Evolutionary conservation across 2,888 invertebrate genomes (phyloP).

Genomic region (Dasysyrphus tricinctus): DNA sequence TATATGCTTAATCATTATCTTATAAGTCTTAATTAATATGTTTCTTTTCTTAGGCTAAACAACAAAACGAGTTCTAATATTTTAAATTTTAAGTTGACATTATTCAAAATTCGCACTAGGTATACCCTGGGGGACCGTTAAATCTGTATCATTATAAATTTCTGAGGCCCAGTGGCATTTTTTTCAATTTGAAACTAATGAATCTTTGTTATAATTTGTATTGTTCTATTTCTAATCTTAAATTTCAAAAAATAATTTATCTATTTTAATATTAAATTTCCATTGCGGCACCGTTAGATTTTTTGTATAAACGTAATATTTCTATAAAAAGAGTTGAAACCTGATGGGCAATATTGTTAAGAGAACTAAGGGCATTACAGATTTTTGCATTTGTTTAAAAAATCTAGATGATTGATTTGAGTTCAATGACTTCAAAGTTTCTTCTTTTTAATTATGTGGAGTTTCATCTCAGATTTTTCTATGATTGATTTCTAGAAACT

Average conservation of each 20-base stretch:
- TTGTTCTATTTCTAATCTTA: constrained; percentile 12
- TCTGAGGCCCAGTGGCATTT: not conserved
- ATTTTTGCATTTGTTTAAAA: not conserved
- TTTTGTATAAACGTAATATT: not conserved
- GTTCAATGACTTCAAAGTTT: constrained; percentile 2
- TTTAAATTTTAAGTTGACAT: constrained; percentile 29
- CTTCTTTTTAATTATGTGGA: too few species aligned
- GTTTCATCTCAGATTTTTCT: not conserved
- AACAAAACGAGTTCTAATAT: constrained; percentile 1
- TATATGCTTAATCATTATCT: constrained; percentile 16
- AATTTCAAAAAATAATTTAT: not conserved
- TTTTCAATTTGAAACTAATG: constrained; percentile 12
- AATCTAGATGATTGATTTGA: not conserved
- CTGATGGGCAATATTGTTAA: too few species aligned
- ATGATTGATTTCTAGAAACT: not conserved
- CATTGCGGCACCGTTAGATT: not conserved
- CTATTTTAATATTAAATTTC: not conserved
- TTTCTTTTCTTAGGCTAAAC: not conserved
- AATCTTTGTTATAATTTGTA: constrained; percentile 20
- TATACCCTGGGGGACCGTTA: constrained; percentile 12
- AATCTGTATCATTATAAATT: constrained; percentile 29
- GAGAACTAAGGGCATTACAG: not conserved
- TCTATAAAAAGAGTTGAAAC: not conserved
- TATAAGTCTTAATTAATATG: constrained; percentile 25
- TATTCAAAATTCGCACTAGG: constrained; percentile 12